phyloP scores from a whole-genome alignment of 1,140 invertebrate genomes.

The Triops longicaudatus region DNA sequence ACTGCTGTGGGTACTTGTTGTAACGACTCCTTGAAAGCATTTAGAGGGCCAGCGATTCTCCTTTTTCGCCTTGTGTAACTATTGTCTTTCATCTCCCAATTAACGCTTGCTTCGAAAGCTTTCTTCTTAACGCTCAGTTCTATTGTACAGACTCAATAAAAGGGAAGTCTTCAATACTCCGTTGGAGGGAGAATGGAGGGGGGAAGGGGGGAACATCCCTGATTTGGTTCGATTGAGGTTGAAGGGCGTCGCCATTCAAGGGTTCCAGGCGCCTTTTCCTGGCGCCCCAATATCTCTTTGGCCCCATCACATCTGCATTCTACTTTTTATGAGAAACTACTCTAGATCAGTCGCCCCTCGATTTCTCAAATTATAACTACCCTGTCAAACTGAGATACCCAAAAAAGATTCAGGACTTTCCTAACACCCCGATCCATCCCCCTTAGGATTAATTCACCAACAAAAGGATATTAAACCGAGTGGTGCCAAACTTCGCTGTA shows the following conservation, averaged over 20 bases:
- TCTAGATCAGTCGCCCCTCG: not conserved
- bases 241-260: slow-evolving; percentile 13
- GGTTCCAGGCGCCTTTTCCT: slow-evolving; percentile 1
- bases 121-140: not conserved
- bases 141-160: slow-evolving; percentile 8
- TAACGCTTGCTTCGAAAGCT: not conserved
- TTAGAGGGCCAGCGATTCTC: not conserved
- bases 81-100: not conserved
- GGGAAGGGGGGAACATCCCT: not conserved
- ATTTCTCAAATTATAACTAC: not conserved
- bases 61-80: not conserved
- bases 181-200: not conserved
- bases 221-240: slow-evolving; percentile 10
- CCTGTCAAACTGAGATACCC: not conserved
- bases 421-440: not conserved
- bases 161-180: slow-evolving; percentile 7
- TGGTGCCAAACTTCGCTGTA: not conserved
- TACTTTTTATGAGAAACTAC: slow-evolving; percentile 1
- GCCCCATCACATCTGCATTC: not conserved
- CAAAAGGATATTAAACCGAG: not conserved
- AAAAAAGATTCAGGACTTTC: not conserved
- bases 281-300: not conserved
- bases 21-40: not conserved
- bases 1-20: too few species aligned
- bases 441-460: not conserved